Conservation (phyloP, 1,140 invertebrate species). For the Scylla paramamosain region DNA sequence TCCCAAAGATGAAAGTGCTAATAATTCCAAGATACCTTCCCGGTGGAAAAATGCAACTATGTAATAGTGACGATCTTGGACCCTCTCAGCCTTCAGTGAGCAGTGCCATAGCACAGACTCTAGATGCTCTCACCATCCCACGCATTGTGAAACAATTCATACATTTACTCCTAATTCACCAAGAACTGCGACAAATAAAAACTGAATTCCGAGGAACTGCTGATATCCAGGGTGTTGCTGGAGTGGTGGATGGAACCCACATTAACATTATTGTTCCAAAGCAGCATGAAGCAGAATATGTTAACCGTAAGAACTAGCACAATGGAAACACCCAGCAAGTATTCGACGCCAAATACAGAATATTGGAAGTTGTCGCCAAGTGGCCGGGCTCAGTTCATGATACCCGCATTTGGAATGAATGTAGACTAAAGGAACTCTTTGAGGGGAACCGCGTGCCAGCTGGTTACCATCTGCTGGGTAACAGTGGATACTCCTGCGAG, state of each 20-base stretch:
- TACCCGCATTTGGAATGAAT: neutral
- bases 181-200: too few species aligned
- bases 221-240: too few species aligned
- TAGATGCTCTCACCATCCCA: too few species aligned
- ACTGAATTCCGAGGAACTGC: too few species aligned
- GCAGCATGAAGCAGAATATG: constrained; percentile 5
- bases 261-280: constrained; percentile 34
- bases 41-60: too few species aligned
- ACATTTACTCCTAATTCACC: too few species aligned
- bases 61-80: too few species aligned
- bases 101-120: too few species aligned
- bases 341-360: constrained; percentile 34
- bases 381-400: constrained; percentile 28
- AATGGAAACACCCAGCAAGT: neutral
- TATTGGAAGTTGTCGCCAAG: neutral
- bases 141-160: too few species aligned
- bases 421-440: neutral
- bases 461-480: neutral
- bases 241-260: neutral
- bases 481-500: neutral
- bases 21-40: too few species aligned
- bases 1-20: too few species aligned
- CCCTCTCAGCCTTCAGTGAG: too few species aligned
- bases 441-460: neutral
- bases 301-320: constrained; percentile 31